Base-by-base conservation (phyloP, 2,113 vertebrate species). In the Pongo pygmaeus region DNA sequence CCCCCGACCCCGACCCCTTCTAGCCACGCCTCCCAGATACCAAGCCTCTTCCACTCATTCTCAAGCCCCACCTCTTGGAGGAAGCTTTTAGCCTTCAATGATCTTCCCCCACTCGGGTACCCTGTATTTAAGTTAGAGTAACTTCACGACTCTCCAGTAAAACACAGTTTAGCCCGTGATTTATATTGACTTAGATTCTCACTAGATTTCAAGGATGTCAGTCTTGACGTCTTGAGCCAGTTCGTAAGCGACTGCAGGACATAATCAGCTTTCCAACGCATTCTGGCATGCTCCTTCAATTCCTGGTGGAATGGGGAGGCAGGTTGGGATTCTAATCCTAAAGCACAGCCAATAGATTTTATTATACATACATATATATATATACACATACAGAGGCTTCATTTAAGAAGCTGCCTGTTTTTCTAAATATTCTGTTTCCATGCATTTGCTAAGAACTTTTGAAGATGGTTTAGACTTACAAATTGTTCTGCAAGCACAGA, bases 111-210 rank as follows among this genome's bases (percentile, higher is more conserved):
- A 30, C 18, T 43, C 27, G 1, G 23, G 59, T 11, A 8, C 55
- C 86, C 38, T 40, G 10, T 69, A 20, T 27, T 85, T 83, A 92
- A 86, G 57, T 81, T 90, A 46, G 0, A 32, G 59, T 90, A 92
- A 94, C 61, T 78, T 74, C 25, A 87, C 35, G 32, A 90, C 35
- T 90, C 72, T 35, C 83, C 11, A 57, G 46, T 43, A 55, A 95
- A 96, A 55, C 72, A 83, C 20, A 50, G 46, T 79, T 97, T 67
- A 97, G 38, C 25, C 67, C 3, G 32, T 93, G 70, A 94, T 96
- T 97, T 96, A 95, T 93, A 80, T 90, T 0, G 3, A 92, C 86
- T 94, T 55, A n/a, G 87, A 84, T 75, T 97, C 93, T 92, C 87
- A 77, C 74, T 86, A 50, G 90, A 95, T 90, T 87, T 95, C 79